Percentiles rank a stretch among this genome's conserved stretches.
Evolutionary conservation across 2,113 vertebrate species (phyloP).

Genomic region (Python bivittatus): DNA sequence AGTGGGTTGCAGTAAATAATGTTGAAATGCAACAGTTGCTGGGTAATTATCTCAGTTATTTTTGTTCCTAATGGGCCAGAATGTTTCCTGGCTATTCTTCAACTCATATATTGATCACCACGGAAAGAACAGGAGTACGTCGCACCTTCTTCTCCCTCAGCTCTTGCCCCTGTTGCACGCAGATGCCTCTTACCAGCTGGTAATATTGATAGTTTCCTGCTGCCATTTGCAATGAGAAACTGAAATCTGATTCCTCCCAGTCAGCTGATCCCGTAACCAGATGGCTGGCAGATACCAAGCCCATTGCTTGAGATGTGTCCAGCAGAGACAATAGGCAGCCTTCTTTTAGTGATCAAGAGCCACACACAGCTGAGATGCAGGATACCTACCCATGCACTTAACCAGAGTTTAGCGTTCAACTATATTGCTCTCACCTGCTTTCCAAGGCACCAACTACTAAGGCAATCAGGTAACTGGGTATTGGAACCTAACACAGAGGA

Average conservation of each 20-base stretch:
- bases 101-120: neutral
- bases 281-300: neutral
- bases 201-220: neutral
- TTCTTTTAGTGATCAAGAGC: neutral
- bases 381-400: neutral
- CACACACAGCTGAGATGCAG: neutral
- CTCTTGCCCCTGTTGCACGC: neutral
- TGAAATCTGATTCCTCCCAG: neutral
- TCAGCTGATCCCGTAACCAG: neutral
- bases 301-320: neutral
- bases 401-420: neutral
- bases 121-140: too few relatives aligned
- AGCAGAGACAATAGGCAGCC: neutral
- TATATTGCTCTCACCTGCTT: conserved; percentile 82
- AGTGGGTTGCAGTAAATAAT: neutral
- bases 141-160: neutral
- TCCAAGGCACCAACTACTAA: conserved; percentile 92
- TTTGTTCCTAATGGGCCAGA: neutral
- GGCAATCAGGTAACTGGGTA: conserved; percentile 94
- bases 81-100: neutral
- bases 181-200: neutral
- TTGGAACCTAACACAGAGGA: conserved; percentile 79
- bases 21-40: neutral
- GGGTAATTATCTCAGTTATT: neutral
- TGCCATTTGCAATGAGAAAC: neutral